These are phyloP conservation scores for Drosophila subquinaria DNA, from an alignment of 2,888 invertebrate genomes.

Conservation along the genomic window DNA sequence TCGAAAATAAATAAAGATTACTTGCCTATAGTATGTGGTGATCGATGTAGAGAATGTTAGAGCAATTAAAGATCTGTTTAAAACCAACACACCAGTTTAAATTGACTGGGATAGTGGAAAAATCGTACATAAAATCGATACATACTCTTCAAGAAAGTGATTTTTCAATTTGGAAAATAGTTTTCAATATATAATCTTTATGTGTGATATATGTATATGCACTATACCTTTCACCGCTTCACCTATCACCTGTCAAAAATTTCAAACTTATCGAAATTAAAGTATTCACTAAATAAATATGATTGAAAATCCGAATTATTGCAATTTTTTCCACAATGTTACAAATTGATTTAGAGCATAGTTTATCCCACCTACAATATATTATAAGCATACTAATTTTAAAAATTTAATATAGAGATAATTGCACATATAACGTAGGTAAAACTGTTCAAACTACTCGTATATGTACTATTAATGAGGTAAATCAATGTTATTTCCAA, in stretches of 20 bases:
- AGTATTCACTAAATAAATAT: not conserved
- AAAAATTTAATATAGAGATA: not conserved
- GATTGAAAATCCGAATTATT: not conserved
- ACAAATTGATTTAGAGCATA: not conserved
- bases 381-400: not conserved
- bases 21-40: not conserved
- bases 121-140: not conserved
- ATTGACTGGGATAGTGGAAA: not conserved
- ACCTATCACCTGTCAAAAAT: not conserved
- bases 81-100: not conserved
- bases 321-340: not conserved
- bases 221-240: not conserved
- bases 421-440: slow-evolving; percentile 3
- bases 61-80: not conserved
- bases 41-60: not conserved
- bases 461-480: not conserved
- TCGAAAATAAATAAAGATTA: not conserved
- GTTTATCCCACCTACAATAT: slow-evolving; percentile 5
- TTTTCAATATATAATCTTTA: not conserved
- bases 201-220: not conserved
- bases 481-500: slow-evolving; percentile 8
- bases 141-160: not conserved
- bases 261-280: too few relatives aligned
- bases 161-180: not conserved
- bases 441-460: slow-evolving; percentile 3